Evolutionary conservation across 2,113 vertebrate genomes (phyloP).

Genomic region (Orthochromis malagaraziensis): DNA sequence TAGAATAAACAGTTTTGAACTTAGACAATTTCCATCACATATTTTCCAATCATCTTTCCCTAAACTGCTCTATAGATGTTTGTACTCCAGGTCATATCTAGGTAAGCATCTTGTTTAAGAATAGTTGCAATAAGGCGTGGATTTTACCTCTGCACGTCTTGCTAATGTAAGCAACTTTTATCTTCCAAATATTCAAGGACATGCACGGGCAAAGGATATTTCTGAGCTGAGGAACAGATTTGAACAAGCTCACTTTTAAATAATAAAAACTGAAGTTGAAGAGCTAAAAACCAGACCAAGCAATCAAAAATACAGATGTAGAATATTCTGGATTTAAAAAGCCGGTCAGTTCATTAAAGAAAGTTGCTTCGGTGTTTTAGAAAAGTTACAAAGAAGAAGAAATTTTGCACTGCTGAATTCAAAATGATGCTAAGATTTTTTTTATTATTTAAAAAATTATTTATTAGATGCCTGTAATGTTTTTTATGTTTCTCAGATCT

Average conservation of each 20-base stretch:
- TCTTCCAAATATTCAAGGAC: neutral
- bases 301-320: neutral
- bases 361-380: neutral
- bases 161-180: neutral
- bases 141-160: neutral
- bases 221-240: neutral
- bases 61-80: neutral
- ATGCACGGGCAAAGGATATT: neutral
- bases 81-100: neutral
- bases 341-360: neutral
- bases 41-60: conserved; percentile 1
- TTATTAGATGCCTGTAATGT: neutral
- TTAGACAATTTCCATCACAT: neutral
- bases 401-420: neutral
- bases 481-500: neutral
- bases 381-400: neutral
- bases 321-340: neutral
- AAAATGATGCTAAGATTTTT: neutral
- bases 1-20: neutral
- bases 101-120: conserved; percentile 13
- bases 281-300: neutral
- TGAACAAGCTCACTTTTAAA: neutral
- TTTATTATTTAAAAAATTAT: neutral
- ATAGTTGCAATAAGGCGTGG: conserved; percentile 4
- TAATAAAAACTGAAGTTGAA: neutral